Conservation (phyloP, 2,113 vertebrate genomes). For the Esox niger region DNA sequence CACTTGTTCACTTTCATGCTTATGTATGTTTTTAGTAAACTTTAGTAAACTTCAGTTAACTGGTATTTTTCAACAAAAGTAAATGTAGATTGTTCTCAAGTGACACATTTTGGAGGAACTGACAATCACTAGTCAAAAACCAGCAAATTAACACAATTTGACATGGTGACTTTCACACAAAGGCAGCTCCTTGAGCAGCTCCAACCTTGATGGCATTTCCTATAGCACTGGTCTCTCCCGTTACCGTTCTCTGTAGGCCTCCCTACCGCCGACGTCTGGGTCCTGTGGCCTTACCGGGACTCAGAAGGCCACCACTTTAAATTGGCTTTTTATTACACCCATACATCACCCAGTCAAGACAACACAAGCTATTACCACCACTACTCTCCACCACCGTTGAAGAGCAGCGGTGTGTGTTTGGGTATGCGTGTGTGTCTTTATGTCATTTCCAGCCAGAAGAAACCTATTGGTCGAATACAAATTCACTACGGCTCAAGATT, state of each 20-base stretch:
- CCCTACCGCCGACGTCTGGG: not conserved
- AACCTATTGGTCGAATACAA: too few relatives aligned
- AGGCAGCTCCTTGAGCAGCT: not conserved
- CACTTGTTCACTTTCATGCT: too few relatives aligned
- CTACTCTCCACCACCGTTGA: not conserved
- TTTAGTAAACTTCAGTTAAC: too few relatives aligned
- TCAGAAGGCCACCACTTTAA: slow-evolving; percentile 4
- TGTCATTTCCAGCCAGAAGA: too few relatives aligned
- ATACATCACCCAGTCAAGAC: slow-evolving; percentile 18
- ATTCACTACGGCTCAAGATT: too few relatives aligned
- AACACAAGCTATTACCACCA: not conserved
- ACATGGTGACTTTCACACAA: not conserved
- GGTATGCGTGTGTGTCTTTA: too few relatives aligned
- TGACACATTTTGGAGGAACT: too few relatives aligned
- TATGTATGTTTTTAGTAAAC: too few relatives aligned
- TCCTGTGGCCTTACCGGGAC: not conserved
- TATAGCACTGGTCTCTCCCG: not conserved
- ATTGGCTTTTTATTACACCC: slow-evolving; percentile 10
- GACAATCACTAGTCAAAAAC: not conserved
- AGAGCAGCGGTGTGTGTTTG: too few relatives aligned
- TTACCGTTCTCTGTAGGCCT: not conserved
- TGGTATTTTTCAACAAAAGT: too few relatives aligned
- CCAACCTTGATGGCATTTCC: not conserved
- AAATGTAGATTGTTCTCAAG: too few relatives aligned
- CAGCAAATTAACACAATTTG: not conserved